Base-by-base conservation (phyloP, 2,888 invertebrate species). In the Podotricha telesiphe region DNA sequence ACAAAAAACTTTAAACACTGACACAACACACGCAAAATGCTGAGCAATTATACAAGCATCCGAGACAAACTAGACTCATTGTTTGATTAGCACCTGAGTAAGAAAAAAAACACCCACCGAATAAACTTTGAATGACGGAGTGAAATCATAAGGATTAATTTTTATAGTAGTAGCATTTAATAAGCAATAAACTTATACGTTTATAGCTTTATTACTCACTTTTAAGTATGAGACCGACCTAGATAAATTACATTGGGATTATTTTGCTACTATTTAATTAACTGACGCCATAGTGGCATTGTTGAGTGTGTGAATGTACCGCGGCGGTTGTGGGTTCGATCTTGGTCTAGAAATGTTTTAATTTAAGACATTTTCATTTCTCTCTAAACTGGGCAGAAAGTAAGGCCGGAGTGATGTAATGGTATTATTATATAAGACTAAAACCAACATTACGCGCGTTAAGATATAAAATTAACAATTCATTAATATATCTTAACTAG, bases 41-140 rank as follows among this genome's bases (percentile, higher is more conserved):
- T 47, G 55, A 58, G 47, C 37, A 66, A 58, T 58, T 40, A 37
- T 34, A 15, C 40, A 55, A 42, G 40, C 53, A 64, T 67, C 67
- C 37, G 40, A 28, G 22, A 42, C 22, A 28, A 66, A 48, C 55
- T 45, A 55, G 45, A 62, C 17, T 62, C 61, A 62, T 63, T 67
- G 56, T 69, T 69, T 67, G 62, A 42, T 56, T 67, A 63, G 15
- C 50, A 55, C 40, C 48, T 69, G 67, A 67, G 62, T 67, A 67
- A 65, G 34, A 65, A 59, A 48, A 66, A 56, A 58, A 50, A 53
- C 28, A 47, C 47, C 10, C 28, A 56, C 48, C 47, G 34, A 56
- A 48, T 65, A 28, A 20, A 22, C 56, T 20, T 19, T 7, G 15
- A 15, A 19, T 61, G 19, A 45, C 15, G 11, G 34, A 34, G 61